These are phyloP conservation scores for Meandrina meandrites DNA, from an alignment of 92 coral and sea anemone genomes.

Conservation along the genomic window DNA sequence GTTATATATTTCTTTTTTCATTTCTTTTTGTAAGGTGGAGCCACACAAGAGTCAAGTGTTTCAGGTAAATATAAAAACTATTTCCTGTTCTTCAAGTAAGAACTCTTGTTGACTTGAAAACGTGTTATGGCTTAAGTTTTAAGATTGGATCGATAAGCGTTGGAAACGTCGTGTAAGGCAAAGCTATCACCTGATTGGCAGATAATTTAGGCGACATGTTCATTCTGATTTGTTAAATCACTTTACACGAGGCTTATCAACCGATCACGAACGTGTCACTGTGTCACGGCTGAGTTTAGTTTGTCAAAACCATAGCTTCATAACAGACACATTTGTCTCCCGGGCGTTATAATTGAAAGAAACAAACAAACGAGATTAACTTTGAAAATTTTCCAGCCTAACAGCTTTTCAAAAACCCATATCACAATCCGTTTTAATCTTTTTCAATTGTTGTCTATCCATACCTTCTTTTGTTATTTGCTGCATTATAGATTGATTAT, in stretches of 20 bases:
- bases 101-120: background rate
- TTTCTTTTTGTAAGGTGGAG: background rate
- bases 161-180: background rate
- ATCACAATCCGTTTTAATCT: too few species aligned
- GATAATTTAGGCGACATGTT: background rate
- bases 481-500: too few species aligned
- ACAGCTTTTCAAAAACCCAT: too few species aligned
- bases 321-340: too few species aligned
- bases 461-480: too few species aligned
- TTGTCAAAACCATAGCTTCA: too few species aligned
- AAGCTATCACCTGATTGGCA: background rate
- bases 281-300: too few species aligned
- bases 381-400: too few species aligned
- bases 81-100: background rate
- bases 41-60: slow-evolving; percentile 48
- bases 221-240: background rate
- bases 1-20: background rate
- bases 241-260: background rate
- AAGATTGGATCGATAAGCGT: background rate
- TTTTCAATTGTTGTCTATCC: too few species aligned
- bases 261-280: background rate
- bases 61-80: slow-evolving; percentile 23
- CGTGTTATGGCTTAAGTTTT: background rate
- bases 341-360: too few species aligned
- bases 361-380: too few species aligned